Conservation (phyloP, 2,113 vertebrate genomes). For the Oryzias melastigma region DNA sequence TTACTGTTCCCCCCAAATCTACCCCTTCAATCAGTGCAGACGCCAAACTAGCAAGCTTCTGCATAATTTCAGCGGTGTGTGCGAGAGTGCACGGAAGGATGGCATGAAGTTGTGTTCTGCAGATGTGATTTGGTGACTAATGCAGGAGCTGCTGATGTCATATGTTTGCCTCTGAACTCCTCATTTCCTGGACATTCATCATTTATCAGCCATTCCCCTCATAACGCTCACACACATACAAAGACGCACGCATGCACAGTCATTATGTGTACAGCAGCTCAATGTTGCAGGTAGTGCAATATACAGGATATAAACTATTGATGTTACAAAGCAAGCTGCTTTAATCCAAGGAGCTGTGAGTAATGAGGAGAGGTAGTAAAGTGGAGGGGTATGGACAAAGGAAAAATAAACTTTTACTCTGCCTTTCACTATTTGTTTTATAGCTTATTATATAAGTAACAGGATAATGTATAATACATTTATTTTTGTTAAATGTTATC, state of each 20-base stretch:
- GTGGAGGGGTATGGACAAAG: neutral
- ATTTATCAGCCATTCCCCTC: constrained; percentile 54
- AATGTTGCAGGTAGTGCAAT: constrained; percentile 15
- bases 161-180: constrained; percentile 41
- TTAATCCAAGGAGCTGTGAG: constrained; percentile 21
- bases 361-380: constrained; percentile 6
- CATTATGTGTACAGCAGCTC: constrained; percentile 17
- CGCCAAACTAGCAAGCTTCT: no score
- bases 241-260: neutral
- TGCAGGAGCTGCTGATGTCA: constrained; percentile 63
- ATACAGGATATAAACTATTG: constrained; percentile 27
- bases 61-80: no score
- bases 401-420: no score
- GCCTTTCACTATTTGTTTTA: no score
- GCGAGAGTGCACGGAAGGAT: no score
- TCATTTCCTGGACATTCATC: constrained; percentile 61
- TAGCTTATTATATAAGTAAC: no score
- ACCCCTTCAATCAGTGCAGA: no score
- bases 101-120: constrained; percentile 14
- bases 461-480: no score
- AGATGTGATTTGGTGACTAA: constrained; percentile 55
- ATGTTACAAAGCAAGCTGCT: constrained; percentile 11
- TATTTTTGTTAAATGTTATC: no score
- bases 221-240: neutral
- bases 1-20: no score